phyloP scores from a whole-genome alignment of 1,140 invertebrate genomes.

The Phenacoccus solenopsis region DNA sequence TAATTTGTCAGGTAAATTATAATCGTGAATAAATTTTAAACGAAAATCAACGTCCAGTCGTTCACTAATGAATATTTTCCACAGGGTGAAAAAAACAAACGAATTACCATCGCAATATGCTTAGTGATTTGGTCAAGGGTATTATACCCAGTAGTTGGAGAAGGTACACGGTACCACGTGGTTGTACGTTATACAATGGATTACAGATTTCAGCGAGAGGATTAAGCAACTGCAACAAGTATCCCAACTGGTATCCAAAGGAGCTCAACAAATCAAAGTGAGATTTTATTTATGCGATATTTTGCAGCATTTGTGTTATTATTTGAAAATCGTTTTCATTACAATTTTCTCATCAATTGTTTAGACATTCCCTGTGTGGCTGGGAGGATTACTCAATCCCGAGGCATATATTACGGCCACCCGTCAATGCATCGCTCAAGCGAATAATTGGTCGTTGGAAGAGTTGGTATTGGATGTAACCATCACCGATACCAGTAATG shows the following conservation, averaged over 20 bases:
- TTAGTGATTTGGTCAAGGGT: conserved; percentile 86
- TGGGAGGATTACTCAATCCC: conserved; percentile 92
- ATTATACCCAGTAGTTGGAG: conserved; percentile 88
- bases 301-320: neutral
- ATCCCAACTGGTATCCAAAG: conserved; percentile 68
- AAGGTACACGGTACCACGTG: conserved; percentile 83
- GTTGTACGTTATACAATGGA: conserved; percentile 96
- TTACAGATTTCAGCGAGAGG: conserved; percentile 91
- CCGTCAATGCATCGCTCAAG: conserved; percentile 90
- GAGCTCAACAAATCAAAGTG: conserved; percentile 85
- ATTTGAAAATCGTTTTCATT: neutral
- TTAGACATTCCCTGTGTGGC: conserved; percentile 82
- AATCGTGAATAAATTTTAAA: neutral
- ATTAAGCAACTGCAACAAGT: conserved; percentile 81
- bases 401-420: conserved; percentile 99
- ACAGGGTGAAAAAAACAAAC: conserved; percentile 93
- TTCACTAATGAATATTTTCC: conserved; percentile 25
- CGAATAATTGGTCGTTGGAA: conserved; percentile 85
- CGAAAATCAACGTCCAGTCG: neutral
- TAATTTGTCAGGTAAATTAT: conserved; percentile 70
- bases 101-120: conserved; percentile 90
- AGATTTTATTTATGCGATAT: conserved; percentile 14
- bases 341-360: conserved; percentile 25
- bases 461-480: conserved; percentile 85
- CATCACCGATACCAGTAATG: conserved; percentile 47